Evolutionary conservation across 2,888 invertebrate genomes (phyloP).

Genomic region (Coleophora deauratella): DNA sequence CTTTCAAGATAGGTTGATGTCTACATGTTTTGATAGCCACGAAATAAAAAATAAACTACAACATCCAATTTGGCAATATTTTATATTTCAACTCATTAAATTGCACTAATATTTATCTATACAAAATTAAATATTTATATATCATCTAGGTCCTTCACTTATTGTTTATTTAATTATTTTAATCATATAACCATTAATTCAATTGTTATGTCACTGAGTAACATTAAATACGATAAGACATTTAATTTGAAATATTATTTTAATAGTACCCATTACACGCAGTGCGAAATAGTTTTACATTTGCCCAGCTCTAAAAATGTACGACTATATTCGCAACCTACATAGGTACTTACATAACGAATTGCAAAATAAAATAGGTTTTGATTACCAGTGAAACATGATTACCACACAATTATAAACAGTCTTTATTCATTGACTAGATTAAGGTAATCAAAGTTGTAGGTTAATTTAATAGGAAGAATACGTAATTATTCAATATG

Average conservation of each 20-base stretch:
- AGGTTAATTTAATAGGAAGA: no score
- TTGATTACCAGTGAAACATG: slow-evolving; percentile 4
- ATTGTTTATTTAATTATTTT: slow-evolving; percentile 40
- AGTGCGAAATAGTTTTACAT: slow-evolving; percentile 58
- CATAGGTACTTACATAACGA: slow-evolving; percentile 6
- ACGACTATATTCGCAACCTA: slow-evolving; percentile 48
- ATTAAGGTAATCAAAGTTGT: slow-evolving; percentile 12
- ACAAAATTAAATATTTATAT: slow-evolving; percentile 62
- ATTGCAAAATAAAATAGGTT: slow-evolving; percentile 19
- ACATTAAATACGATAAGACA: slow-evolving; percentile 25
- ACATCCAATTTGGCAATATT: slow-evolving; percentile 45
- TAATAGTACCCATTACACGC: slow-evolving; percentile 20
- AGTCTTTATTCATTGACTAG: slow-evolving; percentile 47
- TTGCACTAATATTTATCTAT: slow-evolving; percentile 61
- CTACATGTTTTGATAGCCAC: no score
- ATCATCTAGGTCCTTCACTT: slow-evolving; percentile 39
- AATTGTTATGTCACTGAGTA: slow-evolving; percentile 12
- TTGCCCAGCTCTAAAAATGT: slow-evolving; percentile 69
- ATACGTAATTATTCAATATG: no score
- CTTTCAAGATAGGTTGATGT: no score
- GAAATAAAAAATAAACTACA: slow-evolving; percentile 24
- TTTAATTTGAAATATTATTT: slow-evolving; percentile 17
- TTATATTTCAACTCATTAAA: slow-evolving; percentile 67
- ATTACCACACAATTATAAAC: slow-evolving; percentile 21
- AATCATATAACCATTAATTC: no score